phyloP scores from a whole-genome alignment of 2,113 vertebrate genomes.

The Tragelaphus strepsiceros region DNA sequence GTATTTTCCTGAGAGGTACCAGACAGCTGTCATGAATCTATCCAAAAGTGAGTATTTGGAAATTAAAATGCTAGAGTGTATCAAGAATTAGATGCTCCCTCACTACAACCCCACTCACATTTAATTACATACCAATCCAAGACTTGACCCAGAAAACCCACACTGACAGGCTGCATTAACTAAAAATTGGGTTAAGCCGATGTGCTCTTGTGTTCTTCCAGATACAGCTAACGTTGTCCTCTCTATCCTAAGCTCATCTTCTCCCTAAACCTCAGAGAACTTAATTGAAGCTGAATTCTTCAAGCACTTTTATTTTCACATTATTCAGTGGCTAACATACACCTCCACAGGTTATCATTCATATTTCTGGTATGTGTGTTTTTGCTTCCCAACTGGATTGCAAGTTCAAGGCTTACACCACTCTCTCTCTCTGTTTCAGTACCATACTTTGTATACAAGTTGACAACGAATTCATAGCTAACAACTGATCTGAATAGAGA shows the following conservation, averaged over 20 bases:
- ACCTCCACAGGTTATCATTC: not conserved
- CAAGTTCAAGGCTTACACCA: not conserved
- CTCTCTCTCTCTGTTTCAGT: not conserved
- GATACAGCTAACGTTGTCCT: not conserved
- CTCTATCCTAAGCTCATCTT: not conserved
- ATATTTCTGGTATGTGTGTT: not conserved
- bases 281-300: not conserved
- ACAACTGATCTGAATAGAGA: not conserved
- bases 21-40: not conserved
- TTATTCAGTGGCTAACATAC: not conserved
- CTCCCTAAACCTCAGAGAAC: not conserved
- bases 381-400: not conserved
- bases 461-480: not conserved
- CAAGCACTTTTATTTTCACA: not conserved
- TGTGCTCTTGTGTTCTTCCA: not conserved
- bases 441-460: not conserved
- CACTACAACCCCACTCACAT: not conserved
- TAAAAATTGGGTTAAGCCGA: not conserved
- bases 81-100: conserved; percentile 14
- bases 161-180: not conserved
- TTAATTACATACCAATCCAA: conserved; percentile 46
- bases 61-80: conserved; percentile 14
- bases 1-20: not conserved
- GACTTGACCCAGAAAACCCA: conserved; percentile 43
- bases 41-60: not conserved